Evolutionary conservation across 2,888 invertebrate species (phyloP), one percentile per base, ranked within the genome.

Genomic region (Drosophila maculinotata): DNA sequence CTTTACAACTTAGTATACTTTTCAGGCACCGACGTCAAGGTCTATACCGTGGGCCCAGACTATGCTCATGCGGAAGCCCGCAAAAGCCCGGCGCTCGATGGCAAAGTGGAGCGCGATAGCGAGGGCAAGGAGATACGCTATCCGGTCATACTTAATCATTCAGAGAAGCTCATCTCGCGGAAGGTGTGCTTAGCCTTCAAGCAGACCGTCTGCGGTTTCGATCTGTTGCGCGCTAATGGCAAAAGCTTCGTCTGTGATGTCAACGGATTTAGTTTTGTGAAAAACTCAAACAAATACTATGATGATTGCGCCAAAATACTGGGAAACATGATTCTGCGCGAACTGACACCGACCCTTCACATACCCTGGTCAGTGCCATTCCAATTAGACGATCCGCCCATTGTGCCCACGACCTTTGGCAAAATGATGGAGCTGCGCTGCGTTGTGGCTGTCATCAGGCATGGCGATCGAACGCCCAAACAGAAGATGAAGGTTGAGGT

Each of bases 401-500:
- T 99, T 71, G 99, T 99, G 45, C 99, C 99, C 1, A 99, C 99
- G 0, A 99, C 99, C 0, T 98, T 98, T 90, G 99, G 99, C 12
- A 99, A 99, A 93, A 98, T 99, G 97, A 95, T 95, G 95, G 95
- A 95, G 82, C 90, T 95, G 67, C 93, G 99, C 26, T 99, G 99
- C 91, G 99, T 99, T 2, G 98, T 99, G 35, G 99, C 97, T 20
- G 97, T 99, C 5, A 99, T 99, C 66, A 93, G 99, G 62, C 99
- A 99, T 89, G 99, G 99, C 0, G 99, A 99, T 92, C 93, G 99
- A 75, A 99, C 99, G 10, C 99, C 99, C 0, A 99, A 99, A 91
- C 99, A 99, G 92, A 99, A 99, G 93, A 99, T 99, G 99, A 99
- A 99, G 92, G 99, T 99, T 76, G 99, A 99, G 93, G 99, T 99